These are phyloP conservation scores for Onthophagus sagittarius DNA, from an alignment of 2,888 invertebrate species.

Conservation along the genomic window DNA sequence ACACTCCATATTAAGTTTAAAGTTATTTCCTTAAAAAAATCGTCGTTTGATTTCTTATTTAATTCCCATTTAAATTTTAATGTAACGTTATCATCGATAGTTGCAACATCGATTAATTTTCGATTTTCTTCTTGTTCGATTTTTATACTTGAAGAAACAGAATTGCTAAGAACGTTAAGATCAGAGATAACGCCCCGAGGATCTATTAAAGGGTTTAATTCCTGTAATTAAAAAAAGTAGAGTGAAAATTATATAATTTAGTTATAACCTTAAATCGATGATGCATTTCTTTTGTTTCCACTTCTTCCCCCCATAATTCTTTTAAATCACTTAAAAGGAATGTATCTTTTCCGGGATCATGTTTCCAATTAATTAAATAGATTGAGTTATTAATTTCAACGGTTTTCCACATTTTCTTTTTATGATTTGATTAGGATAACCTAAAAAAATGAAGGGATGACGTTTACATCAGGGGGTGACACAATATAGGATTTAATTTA, in stretches of 20 bases:
- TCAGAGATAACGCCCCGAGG: not conserved
- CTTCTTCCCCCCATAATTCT: conserved; percentile 37
- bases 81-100: conserved; percentile 7
- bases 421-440: too few species aligned
- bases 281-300: conserved; percentile 30
- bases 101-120: not conserved
- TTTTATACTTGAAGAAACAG: not conserved
- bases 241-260: not conserved
- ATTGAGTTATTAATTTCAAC: conserved; percentile 30
- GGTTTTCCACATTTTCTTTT: conserved; percentile 38
- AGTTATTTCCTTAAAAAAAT: conserved; percentile 42
- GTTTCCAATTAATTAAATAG: conserved; percentile 34
- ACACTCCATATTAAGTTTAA: conserved; percentile 47
- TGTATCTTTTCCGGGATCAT: conserved; percentile 25
- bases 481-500: too few species aligned
- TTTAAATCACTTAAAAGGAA: conserved; percentile 37
- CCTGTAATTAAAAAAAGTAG: not conserved
- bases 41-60: conserved; percentile 1
- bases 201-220: not conserved
- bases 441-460: too few species aligned
- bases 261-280: conserved; percentile 35
- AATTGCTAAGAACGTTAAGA: not conserved
- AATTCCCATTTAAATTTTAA: conserved; percentile 22
- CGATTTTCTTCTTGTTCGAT: not conserved
- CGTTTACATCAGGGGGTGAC: too few species aligned